Evolutionary conservation across 2,797 vertebrate species (phyloP), one percentile per base, ranked within the genome.

Genomic region (Microtus californicus): DNA sequence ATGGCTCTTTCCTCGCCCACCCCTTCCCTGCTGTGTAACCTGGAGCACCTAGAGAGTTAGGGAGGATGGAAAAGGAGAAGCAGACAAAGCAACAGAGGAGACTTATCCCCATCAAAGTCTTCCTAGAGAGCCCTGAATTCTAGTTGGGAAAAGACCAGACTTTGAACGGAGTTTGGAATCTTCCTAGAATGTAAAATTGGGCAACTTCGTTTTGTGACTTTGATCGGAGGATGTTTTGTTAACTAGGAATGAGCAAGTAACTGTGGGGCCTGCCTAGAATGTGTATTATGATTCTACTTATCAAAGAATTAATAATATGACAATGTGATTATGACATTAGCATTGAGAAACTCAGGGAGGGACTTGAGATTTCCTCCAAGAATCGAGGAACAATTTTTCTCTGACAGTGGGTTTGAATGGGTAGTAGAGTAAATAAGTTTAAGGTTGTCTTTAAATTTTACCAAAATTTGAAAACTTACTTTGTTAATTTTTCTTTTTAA

Each of bases 391-490:
- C 17, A 73, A 6, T 77, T 81, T 27, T 15, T 13, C 56, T 93
- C 19, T n/a, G 34, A 54, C 11, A 17, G 17, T 73, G 65, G 29
- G 14, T 45, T 56, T 82, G 79, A 78, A 67, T 21, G 29, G 48
- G 34, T 8, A 48, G 14, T 51, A 21, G 1, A 40, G 5, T 63
- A 77, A 78, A 56, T 43, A 91, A 63, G 19, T 94, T 65, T 29
- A 25, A 81, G 82, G 59, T 13, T 45, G 45, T 80, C 90, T 79
- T 77, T 54, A 85, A 61, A 51, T 51, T 27, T 79, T 29, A 54
- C 23, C 10, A 19, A 87, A 71, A 93, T 37, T 27, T 92, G 80
- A 69, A 59, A 93, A 92, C 79, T 77, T 81, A 37, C 40, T 85
- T 91, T 78, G 37, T 80, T 45, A 85, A 48, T 11, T 45, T 45